phyloP scores from a whole-genome alignment of 1,140 invertebrate species.

The Drosophila carrolli region DNA sequence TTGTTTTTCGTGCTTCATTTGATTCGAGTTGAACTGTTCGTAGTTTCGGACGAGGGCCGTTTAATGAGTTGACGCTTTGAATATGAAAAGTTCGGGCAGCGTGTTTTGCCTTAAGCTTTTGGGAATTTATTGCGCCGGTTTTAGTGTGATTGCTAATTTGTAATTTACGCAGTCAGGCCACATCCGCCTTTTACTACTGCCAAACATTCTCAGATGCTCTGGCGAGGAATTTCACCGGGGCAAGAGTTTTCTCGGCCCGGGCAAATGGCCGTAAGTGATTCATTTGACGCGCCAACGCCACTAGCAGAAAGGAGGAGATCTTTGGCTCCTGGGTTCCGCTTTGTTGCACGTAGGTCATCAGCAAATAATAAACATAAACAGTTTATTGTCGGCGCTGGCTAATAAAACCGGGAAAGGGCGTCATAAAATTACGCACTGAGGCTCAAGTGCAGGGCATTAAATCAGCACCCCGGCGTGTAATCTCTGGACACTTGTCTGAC shows the following conservation, averaged over 20 bases:
- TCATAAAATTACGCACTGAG: conserved; percentile 78
- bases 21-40: conserved; percentile 60
- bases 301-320: conserved; percentile 31
- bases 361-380: conserved; percentile 84
- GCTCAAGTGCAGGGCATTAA: conserved; percentile 77
- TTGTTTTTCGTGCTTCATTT: conserved; percentile 82
- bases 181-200: conserved; percentile 67
- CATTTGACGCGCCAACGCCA: conserved; percentile 69
- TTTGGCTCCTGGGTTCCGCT: conserved; percentile 28
- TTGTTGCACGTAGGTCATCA: conserved; percentile 81
- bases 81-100: conserved; percentile 71
- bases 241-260: conserved; percentile 36
- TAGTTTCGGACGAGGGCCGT: conserved; percentile 67
- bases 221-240: conserved; percentile 9
- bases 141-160: conserved; percentile 83
- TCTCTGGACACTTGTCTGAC: conserved; percentile 25
- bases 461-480: conserved; percentile 48
- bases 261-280: conserved; percentile 76
- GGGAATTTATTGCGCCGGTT: conserved; percentile 68
- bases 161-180: conserved; percentile 80
- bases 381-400: conserved; percentile 79
- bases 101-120: conserved; percentile 33
- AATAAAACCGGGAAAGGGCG: conserved; percentile 77
- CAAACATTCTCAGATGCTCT: conserved; percentile 46
- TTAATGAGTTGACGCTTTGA: conserved; percentile 83